Conservation (phyloP, 1,140 invertebrate genomes). For the Caenorhabditis latens region DNA sequence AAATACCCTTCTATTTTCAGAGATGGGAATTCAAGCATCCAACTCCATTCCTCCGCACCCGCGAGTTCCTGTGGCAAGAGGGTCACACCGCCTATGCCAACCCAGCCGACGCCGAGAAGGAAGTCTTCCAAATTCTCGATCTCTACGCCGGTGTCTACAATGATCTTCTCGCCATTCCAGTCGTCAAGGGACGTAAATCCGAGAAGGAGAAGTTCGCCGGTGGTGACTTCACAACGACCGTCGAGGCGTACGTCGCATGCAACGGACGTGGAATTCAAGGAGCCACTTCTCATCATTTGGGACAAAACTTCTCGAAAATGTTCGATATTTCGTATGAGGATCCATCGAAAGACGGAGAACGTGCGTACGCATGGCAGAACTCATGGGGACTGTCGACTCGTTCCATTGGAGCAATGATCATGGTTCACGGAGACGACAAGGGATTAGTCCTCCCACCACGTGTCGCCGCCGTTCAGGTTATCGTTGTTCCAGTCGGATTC, state of each 20-base stretch:
- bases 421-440: constrained; percentile 96
- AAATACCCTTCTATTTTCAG: constrained; percentile 79
- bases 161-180: constrained; percentile 92
- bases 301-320: constrained; percentile 99
- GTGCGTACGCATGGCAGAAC: constrained; percentile 90
- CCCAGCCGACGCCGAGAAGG: constrained; percentile 87
- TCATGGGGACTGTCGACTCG: constrained; percentile 98
- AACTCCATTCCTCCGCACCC: constrained; percentile 94
- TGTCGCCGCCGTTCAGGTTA: constrained; percentile 86
- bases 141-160: constrained; percentile 91
- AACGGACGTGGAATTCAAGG: constrained; percentile 91
- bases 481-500: constrained; percentile 96
- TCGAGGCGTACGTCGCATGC: constrained; percentile 93
- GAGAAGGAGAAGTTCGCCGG: constrained; percentile 99
- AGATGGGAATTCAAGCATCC: constrained; percentile 99
- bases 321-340: constrained; percentile 96
- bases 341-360: constrained; percentile 22
- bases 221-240: constrained; percentile 95
- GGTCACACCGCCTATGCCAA: constrained; percentile 92
- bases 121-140: constrained; percentile 83
- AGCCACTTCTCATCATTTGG: constrained; percentile 96
- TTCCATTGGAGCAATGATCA: constrained; percentile 92
- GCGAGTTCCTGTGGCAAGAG: constrained; percentile 99
- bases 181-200: constrained; percentile 93
- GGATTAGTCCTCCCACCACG: constrained; percentile 94